Evolutionary conservation across 1,140 invertebrate species (phyloP).

Genomic region (Leptopilina boulardi): DNA sequence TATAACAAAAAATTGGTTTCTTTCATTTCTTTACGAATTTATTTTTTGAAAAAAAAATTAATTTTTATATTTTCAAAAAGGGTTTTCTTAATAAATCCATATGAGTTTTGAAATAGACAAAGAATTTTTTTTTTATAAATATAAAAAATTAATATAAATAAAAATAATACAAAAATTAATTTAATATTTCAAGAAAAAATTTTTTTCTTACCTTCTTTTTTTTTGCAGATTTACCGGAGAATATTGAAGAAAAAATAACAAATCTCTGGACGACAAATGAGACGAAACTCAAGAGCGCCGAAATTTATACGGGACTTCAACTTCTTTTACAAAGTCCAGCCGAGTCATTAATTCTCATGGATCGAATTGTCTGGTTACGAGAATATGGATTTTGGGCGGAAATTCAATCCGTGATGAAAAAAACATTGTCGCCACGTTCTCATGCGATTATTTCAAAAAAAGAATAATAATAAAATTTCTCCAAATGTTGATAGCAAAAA

Average conservation of each 20-base stretch:
- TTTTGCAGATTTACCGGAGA: slow-evolving; percentile 44
- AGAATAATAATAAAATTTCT: slow-evolving; percentile 39
- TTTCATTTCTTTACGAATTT: too few species aligned
- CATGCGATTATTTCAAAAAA: slow-evolving; percentile 70
- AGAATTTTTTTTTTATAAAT: too few species aligned
- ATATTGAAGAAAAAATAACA: slow-evolving; percentile 55
- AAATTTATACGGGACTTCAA: slow-evolving; percentile 69
- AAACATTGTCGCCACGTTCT: slow-evolving; percentile 68
- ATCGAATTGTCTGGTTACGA: slow-evolving; percentile 66
- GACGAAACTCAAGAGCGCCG: slow-evolving; percentile 56
- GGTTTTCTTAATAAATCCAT: too few species aligned
- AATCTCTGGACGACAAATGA: slow-evolving; percentile 61
- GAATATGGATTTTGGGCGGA: slow-evolving; percentile 59
- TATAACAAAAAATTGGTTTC: too few species aligned
- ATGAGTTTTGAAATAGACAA: too few species aligned
- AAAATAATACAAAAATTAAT: too few species aligned
- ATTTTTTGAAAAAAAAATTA: too few species aligned
- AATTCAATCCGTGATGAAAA: slow-evolving; percentile 63
- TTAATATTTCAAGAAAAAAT: too few species aligned
- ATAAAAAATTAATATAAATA: too few species aligned
- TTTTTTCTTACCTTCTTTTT: too few species aligned
- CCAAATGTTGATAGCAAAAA: background rate
- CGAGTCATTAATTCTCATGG: slow-evolving; percentile 67
- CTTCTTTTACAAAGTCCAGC: slow-evolving; percentile 68
- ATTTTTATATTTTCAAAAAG: too few species aligned